Evolutionary conservation across 2,797 vertebrate species (phyloP), one percentile per base, ranked within the genome.

Genomic region (Sebastes reedi): DNA sequence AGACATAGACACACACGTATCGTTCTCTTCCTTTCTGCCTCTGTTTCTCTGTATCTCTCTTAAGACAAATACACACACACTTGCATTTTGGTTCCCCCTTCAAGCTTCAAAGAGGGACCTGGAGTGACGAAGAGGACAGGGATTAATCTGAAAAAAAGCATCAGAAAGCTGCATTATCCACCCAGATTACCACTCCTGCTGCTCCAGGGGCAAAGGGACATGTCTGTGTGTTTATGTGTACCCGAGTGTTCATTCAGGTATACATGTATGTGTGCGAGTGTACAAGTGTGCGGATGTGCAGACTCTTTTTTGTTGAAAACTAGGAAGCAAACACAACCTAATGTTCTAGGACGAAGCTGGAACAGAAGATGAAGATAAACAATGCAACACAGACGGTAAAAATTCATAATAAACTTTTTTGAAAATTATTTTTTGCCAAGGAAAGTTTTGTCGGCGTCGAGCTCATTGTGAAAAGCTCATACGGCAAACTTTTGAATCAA

Each of bases 101-200:
- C 78, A 79, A 87, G 88, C 81, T 90, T 91, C 89, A 89, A 87
- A 92, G 81, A 80, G 60, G 42, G 72, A 87, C 82, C 77, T 65
- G 67, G 69, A 88, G 80, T 89, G 87, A 87, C 58, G 30, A 66
- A 22, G 86, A 87, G 85, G 81, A 90, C 69, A 79, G 61, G 85
- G 80, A 89, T 89, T 90, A 86, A 89, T 88, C 72, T 81, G 62
- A 72, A 56, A 60, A 60, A 76, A 87, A 80, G 77, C 86, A 90
- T 87, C 72, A 81, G 79, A 87, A 90, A 85, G 75, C 72, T 77
- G 58, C 32, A 68, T 90, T 91, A 88, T 90, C 85, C 82, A 64
- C 70, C 62, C 67, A 85, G 87, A 90, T 93, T 88, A 90, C 68
- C 72, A 61, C 72, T 85, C 80, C 84, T 81, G 65, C 76, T 89